Conservation (phyloP, 2,113 vertebrate genomes). For the Clarias gariepinus region DNA sequence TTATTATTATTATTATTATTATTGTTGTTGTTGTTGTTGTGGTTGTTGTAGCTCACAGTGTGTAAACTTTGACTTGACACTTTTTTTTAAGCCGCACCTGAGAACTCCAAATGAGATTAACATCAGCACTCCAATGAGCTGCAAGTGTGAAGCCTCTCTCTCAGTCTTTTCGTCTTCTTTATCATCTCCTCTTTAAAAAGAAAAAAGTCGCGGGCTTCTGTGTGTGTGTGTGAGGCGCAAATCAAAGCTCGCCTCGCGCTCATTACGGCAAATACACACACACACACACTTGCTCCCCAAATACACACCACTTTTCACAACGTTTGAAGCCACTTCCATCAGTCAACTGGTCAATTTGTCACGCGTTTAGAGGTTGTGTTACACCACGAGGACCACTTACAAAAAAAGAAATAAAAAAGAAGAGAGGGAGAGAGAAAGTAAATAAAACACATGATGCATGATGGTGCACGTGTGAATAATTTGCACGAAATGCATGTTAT, state of each 20-base stretch:
- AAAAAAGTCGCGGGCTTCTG: slow-evolving; percentile 37
- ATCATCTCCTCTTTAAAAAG: neutral
- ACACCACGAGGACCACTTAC: neutral
- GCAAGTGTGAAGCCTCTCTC: neutral
- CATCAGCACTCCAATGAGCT: neutral
- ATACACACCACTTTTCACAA: too few species aligned
- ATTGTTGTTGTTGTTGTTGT: neutral
- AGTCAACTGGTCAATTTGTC: slow-evolving; percentile 60
- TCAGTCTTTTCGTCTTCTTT: slow-evolving; percentile 21
- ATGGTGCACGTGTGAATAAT: neutral
- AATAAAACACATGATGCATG: neutral
- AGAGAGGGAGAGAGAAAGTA: neutral
- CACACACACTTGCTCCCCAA: too few species aligned
- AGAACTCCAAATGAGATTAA: slow-evolving; percentile 21
- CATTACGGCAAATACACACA: slow-evolving; percentile 63
- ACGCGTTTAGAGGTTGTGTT: slow-evolving; percentile 35
- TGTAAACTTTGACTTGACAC: neutral
- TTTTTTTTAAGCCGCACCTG: neutral
- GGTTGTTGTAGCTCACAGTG: neutral
- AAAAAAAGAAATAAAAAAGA: neutral
- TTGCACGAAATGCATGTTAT: neutral
- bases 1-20: neutral
- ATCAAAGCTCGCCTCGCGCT: slow-evolving; percentile 51
- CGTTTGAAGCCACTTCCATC: slow-evolving; percentile 20
- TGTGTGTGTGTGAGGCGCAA: slow-evolving; percentile 44